Percentiles rank a stretch among this genome's conserved stretches.
phyloP scores from a whole-genome alignment of 2,888 invertebrate species.

The Tiliacea citrago region DNA sequence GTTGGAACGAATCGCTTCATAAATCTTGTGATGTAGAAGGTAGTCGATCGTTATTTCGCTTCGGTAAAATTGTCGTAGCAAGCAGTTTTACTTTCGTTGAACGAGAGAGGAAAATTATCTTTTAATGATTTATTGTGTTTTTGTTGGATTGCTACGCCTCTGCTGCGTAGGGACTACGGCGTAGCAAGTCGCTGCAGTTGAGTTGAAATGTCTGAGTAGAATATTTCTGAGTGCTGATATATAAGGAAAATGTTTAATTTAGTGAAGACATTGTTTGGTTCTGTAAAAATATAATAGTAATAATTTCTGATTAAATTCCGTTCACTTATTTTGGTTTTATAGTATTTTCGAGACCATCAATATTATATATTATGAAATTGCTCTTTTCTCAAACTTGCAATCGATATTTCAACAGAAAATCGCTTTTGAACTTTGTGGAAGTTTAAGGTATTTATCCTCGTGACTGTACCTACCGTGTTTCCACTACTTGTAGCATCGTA shows the following conservation, averaged over 20 bases:
- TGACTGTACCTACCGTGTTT: no score
- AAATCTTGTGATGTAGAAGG: slow-evolving; percentile 82
- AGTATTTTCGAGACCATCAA: no score
- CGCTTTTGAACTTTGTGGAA: no score
- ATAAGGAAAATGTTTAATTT: background rate
- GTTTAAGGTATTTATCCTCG: no score
- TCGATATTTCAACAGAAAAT: no score
- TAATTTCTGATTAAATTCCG: background rate
- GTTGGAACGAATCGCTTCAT: slow-evolving; percentile 83
- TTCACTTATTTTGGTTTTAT: no score
- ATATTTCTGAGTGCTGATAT: no score
- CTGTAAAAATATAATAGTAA: background rate
- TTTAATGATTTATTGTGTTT: slow-evolving; percentile 42
- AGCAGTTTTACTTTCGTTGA: slow-evolving; percentile 65
- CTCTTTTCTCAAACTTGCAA: no score
- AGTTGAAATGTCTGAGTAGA: background rate
- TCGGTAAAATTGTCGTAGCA: slow-evolving; percentile 74
- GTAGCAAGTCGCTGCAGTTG: slow-evolving; percentile 29
- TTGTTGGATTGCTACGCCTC: slow-evolving; percentile 24
- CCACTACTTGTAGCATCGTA: background rate
- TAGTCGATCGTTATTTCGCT: slow-evolving; percentile 78
- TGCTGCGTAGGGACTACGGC: slow-evolving; percentile 41
- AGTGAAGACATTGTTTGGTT: background rate
- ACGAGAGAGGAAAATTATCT: slow-evolving; percentile 50
- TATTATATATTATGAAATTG: no score